Evolutionary conservation across 2,113 vertebrate genomes (phyloP).

Genomic region (Pithys albifrons): DNA sequence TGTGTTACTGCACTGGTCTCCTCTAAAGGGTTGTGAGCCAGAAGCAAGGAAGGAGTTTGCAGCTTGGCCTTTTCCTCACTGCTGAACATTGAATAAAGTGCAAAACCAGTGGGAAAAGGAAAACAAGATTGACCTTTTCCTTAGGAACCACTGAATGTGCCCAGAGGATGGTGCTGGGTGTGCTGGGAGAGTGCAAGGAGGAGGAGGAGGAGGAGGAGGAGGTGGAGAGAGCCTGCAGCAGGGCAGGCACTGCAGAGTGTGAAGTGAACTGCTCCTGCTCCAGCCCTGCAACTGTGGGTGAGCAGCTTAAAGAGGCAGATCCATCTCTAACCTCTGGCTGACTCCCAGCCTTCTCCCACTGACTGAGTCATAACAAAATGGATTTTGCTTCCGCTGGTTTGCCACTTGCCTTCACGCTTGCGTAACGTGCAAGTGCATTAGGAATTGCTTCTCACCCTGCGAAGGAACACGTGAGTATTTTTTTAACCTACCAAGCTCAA

Average conservation of each 20-base stretch:
- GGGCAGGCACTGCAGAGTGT: not conserved
- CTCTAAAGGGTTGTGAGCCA: not conserved
- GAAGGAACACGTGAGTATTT: accelerated
- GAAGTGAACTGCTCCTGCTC: not conserved
- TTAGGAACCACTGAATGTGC: accelerated
- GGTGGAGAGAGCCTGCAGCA: not conserved
- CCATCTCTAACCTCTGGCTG: not conserved
- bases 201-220: not conserved
- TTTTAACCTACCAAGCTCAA: not conserved
- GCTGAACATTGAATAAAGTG: not conserved
- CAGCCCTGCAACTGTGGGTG: not conserved
- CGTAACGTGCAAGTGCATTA: not conserved
- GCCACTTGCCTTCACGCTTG: not conserved
- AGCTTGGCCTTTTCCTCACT: not conserved
- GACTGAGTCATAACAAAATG: not conserved
- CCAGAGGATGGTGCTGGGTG: not conserved
- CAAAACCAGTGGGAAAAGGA: not conserved
- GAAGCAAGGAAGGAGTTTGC: not conserved
- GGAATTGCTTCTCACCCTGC: not conserved
- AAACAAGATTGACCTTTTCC: not conserved
- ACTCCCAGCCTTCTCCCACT: not conserved
- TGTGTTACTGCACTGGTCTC: not conserved
- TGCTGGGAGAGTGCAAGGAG: accelerated
- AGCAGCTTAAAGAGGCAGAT: not conserved
- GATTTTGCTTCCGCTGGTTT: not conserved